Percentiles rank a stretch among this genome's conserved stretches.
Conservation (phyloP, 2,888 invertebrate species). For the Ichneumon xanthorius region DNA sequence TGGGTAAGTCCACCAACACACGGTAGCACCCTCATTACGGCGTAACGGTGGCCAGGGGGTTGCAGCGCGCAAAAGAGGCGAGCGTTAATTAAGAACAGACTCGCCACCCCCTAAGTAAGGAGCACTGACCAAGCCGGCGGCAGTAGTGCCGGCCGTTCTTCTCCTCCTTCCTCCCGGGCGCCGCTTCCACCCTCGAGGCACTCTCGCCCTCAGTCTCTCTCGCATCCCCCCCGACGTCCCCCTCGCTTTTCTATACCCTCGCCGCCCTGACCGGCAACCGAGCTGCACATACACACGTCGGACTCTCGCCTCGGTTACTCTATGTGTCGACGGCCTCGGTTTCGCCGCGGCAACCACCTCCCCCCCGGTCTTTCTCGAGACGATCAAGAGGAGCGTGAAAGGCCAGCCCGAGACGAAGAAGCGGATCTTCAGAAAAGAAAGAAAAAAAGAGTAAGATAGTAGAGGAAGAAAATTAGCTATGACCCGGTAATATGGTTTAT, state of each 20-base stretch:
- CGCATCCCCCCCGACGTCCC: background rate
- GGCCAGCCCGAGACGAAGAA: slow-evolving; percentile 65
- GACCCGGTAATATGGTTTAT: slow-evolving; percentile 78
- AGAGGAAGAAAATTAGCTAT: slow-evolving; percentile 78
- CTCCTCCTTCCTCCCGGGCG: slow-evolving; percentile 62
- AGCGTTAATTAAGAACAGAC: slow-evolving; percentile 85
- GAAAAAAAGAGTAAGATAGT: slow-evolving; percentile 57
- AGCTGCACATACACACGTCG: slow-evolving; percentile 1
- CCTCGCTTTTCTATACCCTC: slow-evolving; percentile 43
- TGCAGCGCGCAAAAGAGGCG: slow-evolving; percentile 82
- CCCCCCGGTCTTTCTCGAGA: slow-evolving; percentile 42
- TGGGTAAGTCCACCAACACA: slow-evolving; percentile 72
- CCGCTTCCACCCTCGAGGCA: slow-evolving; percentile 45
- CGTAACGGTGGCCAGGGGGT: slow-evolving; percentile 80
- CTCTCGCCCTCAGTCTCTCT: slow-evolving; percentile 51
- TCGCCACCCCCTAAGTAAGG: slow-evolving; percentile 84
- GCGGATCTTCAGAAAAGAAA: slow-evolving; percentile 52
- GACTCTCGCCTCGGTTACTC: slow-evolving; percentile 20
- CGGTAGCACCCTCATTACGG: slow-evolving; percentile 82
- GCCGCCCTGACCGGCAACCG: slow-evolving; percentile 46
- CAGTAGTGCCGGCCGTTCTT: slow-evolving; percentile 58
- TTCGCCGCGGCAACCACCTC: slow-evolving; percentile 35
- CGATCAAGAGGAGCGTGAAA: slow-evolving; percentile 67
- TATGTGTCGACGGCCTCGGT: slow-evolving; percentile 28
- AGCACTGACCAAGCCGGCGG: slow-evolving; percentile 81